Percentiles rank a stretch among this genome's conserved stretches.
phyloP scores from a whole-genome alignment of 2,797 vertebrate genomes.

The Acanthornis magna region DNA sequence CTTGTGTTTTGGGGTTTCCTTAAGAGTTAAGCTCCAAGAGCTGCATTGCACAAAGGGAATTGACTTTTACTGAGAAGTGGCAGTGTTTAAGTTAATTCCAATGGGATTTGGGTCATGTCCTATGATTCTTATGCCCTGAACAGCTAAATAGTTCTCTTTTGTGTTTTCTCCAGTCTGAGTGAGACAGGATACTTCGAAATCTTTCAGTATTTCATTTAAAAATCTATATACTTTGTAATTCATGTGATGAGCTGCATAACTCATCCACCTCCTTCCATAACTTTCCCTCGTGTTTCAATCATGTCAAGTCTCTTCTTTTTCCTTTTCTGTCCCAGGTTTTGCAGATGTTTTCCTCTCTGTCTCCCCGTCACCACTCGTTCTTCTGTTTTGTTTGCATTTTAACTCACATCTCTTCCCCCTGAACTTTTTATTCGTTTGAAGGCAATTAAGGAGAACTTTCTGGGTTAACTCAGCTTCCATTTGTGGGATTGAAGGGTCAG shows the following conservation, averaged over 20 bases:
- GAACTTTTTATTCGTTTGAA: not conserved
- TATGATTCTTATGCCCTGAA: not conserved
- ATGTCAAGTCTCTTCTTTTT: not conserved
- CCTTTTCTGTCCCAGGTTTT: not conserved
- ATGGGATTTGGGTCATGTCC: not conserved
- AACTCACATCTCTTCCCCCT: not conserved
- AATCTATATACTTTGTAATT: not conserved
- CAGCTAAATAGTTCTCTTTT: not conserved
- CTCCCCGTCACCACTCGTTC: too few species aligned
- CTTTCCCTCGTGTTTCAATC: not conserved
- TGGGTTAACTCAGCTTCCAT: not conserved
- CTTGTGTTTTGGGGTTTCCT: not conserved
- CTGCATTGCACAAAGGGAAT: not conserved
- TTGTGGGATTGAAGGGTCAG: not conserved
- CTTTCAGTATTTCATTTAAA: not conserved
- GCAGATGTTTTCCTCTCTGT: not conserved
- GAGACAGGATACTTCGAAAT: not conserved
- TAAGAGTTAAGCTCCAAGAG: conserved; percentile 54
- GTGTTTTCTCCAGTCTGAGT: not conserved
- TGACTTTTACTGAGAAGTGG: not conserved
- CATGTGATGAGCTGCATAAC: not conserved
- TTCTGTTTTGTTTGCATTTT: not conserved
- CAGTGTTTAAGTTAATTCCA: not conserved
- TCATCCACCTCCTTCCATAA: not conserved
- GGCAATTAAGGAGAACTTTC: not conserved